Evolutionary conservation across 1,140 invertebrate species (phyloP).

Genomic region (Temnothorax nylanderi): DNA sequence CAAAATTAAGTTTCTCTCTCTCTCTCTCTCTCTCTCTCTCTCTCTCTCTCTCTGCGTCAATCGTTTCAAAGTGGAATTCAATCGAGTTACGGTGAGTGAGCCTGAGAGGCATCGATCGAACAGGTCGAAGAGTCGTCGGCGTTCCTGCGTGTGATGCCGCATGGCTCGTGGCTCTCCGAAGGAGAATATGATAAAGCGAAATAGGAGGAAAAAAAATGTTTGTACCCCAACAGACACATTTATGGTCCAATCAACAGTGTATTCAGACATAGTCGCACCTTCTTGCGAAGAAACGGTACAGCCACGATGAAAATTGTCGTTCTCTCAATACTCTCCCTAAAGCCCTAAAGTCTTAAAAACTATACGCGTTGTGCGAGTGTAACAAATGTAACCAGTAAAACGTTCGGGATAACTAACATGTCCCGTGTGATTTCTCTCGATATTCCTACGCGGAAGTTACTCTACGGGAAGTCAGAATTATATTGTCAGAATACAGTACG

Average conservation of each 20-base stretch:
- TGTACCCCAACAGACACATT: conserved; percentile 82
- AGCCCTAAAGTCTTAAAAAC: not conserved
- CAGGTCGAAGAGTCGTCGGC: conserved; percentile 74
- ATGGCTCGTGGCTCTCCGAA: conserved; percentile 63
- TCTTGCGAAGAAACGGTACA: conserved; percentile 73
- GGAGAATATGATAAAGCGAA: conserved; percentile 69
- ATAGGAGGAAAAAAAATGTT: conserved; percentile 72
- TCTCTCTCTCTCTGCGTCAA: conserved; percentile 36
- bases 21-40: not conserved
- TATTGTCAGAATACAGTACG: not conserved
- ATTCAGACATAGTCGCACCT: conserved; percentile 85
- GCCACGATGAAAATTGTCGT: conserved; percentile 70
- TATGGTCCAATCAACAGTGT: conserved; percentile 85
- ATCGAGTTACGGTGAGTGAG: conserved; percentile 80
- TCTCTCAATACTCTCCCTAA: not conserved
- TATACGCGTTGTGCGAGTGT: not conserved
- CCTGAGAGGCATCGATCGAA: conserved; percentile 79
- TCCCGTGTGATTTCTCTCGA: not conserved
- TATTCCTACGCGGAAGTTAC: not conserved
- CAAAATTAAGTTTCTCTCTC: conserved; percentile 17
- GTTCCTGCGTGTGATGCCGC: conserved; percentile 73
- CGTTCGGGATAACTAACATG: too few relatives aligned
- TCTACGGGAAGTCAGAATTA: not conserved
- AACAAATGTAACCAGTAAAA: not conserved
- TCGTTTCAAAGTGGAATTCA: conserved; percentile 76